Evolutionary conservation across 2,888 invertebrate genomes (phyloP), one percentile per base, ranked within the genome.

Genomic region (Anagyrus pseudococci): DNA sequence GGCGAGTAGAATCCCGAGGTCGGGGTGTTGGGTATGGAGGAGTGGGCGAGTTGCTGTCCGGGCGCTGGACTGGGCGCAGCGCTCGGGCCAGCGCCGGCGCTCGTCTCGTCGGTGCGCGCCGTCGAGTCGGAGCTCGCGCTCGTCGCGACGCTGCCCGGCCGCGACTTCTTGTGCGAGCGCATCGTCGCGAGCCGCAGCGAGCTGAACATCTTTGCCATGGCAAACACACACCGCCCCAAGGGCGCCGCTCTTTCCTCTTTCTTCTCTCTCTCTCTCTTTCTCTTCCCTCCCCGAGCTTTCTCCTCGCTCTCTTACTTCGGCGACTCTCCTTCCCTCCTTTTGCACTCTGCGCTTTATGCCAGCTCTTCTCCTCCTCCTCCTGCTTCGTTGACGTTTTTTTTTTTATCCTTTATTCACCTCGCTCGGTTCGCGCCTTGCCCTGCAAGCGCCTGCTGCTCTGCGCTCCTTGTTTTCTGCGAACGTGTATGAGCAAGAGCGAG

Each of bases 131-230:
- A 76, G 55, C 78, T 79, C 26, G 80, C 77, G 4, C n/a, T 62
- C 20, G 62, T 62, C 10, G 80, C 80, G 15, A 81, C 77, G 66
- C 80, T 80, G 58, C 80, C 80, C 20, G 80, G 80, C 65, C 80
- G 70, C 15, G 73, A 69, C 26, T 78, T 77, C 23, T 79, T 77
- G 61, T 77, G 77, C 70, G 79, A 79, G 59, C 80, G 77, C 78
- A 79, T 77, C 63, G 77, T 77, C 66, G 76, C 77, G 65, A 80
- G 68, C 67, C 79, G 73, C 71, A 81, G 68, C 54, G 80, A 80
- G 69, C 80, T 80, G 66, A 81, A 80, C 80, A 81, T 80, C 67
- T 73, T 80, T 49, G 69, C 70, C 71, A 72, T 72, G 26, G 40
- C 46, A 46, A 22, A 20, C 47, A 15, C 19, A 53, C 41, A 46